Percentiles rank a stretch among this genome's conserved stretches.
Conservation (phyloP, 2,113 vertebrate genomes). For the Glaucidium brasilianum region DNA sequence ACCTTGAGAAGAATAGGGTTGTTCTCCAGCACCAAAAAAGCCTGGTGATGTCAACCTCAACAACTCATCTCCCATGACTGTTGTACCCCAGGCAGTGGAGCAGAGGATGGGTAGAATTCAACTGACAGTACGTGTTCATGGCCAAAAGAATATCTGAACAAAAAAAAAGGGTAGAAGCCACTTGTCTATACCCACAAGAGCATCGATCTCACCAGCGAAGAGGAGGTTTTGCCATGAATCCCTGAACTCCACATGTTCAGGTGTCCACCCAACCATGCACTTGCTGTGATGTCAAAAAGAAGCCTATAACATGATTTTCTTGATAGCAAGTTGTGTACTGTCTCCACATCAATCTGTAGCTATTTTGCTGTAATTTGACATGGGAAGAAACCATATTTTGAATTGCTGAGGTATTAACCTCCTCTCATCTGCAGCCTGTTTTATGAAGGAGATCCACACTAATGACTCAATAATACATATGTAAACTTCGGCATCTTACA, state of each 20-base stretch:
- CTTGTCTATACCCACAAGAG: neutral
- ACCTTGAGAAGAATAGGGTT: neutral
- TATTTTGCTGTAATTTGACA: neutral
- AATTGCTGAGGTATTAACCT: neutral
- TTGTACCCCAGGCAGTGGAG: neutral
- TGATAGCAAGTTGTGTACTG: neutral
- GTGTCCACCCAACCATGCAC: neutral
- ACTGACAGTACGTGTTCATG: accelerated
- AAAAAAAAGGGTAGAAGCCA: neutral
- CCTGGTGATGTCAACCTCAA: neutral
- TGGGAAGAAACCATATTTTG: neutral
- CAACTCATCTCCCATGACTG: neutral
- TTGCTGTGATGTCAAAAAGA: neutral
- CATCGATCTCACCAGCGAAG: neutral
- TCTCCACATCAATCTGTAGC: neutral
- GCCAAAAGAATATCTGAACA: neutral
- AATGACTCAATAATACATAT: accelerated
- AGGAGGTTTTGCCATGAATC: neutral
- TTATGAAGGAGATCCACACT: neutral
- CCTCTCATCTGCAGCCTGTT: neutral
- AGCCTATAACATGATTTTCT: neutral
- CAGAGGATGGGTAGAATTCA: neutral
- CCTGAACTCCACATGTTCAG: neutral
- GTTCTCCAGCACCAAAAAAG: neutral
- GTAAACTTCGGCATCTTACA: neutral